Percentiles rank a stretch among this genome's conserved stretches.
Conservation (phyloP, 2,797 vertebrate genomes). For the Lophotriccus pileatus region DNA sequence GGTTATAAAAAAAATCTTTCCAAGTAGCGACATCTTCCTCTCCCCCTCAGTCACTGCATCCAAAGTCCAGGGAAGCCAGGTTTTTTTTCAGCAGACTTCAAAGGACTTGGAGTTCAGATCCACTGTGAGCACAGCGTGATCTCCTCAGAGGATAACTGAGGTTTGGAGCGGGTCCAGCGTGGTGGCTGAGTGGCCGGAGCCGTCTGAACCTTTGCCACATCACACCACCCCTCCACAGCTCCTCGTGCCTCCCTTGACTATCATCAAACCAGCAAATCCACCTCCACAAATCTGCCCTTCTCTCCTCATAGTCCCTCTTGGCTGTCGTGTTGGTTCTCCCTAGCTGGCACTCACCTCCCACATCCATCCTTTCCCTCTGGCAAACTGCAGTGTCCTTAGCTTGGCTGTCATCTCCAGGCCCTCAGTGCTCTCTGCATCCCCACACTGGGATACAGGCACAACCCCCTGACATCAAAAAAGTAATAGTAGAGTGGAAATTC, state of each 20-base stretch:
- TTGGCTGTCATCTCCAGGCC: background rate
- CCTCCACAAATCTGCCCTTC: background rate
- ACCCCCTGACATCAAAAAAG: background rate
- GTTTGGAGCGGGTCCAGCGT: background rate
- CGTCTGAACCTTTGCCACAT: background rate
- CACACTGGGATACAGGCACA: background rate
- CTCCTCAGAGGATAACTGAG: background rate
- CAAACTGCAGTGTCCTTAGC: background rate
- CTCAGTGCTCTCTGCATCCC: background rate
- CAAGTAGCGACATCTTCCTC: constrained; percentile 34
- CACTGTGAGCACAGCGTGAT: background rate
- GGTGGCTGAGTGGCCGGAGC: accelerated
- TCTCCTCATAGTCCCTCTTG: background rate
- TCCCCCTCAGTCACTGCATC: constrained; percentile 14
- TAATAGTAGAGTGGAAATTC: accelerated
- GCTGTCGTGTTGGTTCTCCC: background rate
- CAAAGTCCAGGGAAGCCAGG: background rate
- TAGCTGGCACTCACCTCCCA: background rate
- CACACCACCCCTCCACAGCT: background rate
- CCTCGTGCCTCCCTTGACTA: background rate
- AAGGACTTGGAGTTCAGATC: background rate
- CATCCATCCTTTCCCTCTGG: background rate
- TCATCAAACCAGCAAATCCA: background rate
- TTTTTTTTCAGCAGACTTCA: background rate
- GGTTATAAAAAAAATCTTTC: constrained; percentile 24